Base-by-base conservation (phyloP, 2,888 invertebrate genomes). In the Apodemia zela region DNA sequence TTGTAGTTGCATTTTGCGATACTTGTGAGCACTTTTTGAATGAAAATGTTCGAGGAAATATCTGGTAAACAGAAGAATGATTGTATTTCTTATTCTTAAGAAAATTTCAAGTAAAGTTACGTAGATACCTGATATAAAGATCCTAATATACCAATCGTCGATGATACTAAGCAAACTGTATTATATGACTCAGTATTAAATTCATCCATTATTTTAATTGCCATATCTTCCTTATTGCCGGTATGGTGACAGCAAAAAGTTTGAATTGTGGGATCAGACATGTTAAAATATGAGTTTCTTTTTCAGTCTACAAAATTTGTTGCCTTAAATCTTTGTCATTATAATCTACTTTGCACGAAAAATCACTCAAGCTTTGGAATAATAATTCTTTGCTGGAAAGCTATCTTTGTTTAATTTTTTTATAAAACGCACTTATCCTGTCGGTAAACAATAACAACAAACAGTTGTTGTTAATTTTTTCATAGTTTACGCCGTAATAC, bases 201-300 rank as follows among this genome's bases (percentile, higher is more conserved):
- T 83, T 95, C 94, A 68, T 93, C 87, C 93, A 96, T 94, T 66
- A 95, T 93, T 75, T 90, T 89, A 10, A 94, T 86, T 29, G 95
- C 93, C 76, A 94, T 92, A 74, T 95, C 94, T 67, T 93, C 93
- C 65, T 92, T 92, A 75, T 94, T 94, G 17, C 93, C 93, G 62
- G 93, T 93, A 72, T 94, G 94, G 77, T 95, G 95, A 77, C 97
- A 97, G 81, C 95, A 95, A 80, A 96, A 96, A 15, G 96, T 96
- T 91, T 97, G 96, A 74, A 96, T 95, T 51, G 96, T 96, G 63
- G 97, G 96, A 84, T 96, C 96, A 45, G 96, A 95, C 96, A 96
- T 96, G 67, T 65, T 66, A 17, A 45, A 10, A 59, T 33, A 13
- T 47, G 8, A 17, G 45, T n/a, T 47, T 47, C 0, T 60, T 51